Base-by-base conservation (phyloP, 2,113 vertebrate genomes). In the Regulus satrapa region DNA sequence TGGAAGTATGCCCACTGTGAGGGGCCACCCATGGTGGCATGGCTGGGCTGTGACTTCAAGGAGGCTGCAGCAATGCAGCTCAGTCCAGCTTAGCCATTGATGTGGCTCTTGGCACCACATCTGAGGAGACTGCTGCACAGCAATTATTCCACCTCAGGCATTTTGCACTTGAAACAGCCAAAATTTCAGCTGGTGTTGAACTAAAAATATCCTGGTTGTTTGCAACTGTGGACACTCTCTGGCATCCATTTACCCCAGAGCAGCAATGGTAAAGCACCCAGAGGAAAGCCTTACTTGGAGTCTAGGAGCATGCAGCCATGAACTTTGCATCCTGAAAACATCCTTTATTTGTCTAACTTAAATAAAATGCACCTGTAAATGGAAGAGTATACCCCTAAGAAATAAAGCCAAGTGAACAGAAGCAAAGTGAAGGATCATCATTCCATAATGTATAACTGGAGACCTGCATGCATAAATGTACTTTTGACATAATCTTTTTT, bases 21-120 rank as follows among this genome's bases (percentile, higher is more conserved):
- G 51, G 46, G 59, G 13, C 61, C 69, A n/a, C 32, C 2, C 18
- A 12, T 0, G 10, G 84, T 81, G 92, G 92, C 69, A 87, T 0
- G 0, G 54, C 84, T 46, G 79, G 68, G 49, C 55, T 43, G 28
- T 56, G 77, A 71, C 93, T 92, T 95, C 87, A 95, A 85, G 87
- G 69, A 68, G 45, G 61, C 38, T 82, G 81, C 87, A 95, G 80
- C 66, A 66, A 64, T 21, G 74, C 80, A 58, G 66, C 77, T 52
- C 64, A 55, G 96, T 91, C 76, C 83, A 51, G 83, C 2, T 5
- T 1, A 59, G 34, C 62, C 62, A 79, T 85, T 95, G 95, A 94
- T 95, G 95, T 95, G 96, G 95, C 69, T 96, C 45, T 75, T 95
- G 96, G 95, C 93, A 88, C 26, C 71, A 82, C 94, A 87, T 96